Evolutionary conservation across 1,140 invertebrate species (phyloP), one percentile per base, ranked within the genome.

Genomic region (Drosophila quadrilineata): DNA sequence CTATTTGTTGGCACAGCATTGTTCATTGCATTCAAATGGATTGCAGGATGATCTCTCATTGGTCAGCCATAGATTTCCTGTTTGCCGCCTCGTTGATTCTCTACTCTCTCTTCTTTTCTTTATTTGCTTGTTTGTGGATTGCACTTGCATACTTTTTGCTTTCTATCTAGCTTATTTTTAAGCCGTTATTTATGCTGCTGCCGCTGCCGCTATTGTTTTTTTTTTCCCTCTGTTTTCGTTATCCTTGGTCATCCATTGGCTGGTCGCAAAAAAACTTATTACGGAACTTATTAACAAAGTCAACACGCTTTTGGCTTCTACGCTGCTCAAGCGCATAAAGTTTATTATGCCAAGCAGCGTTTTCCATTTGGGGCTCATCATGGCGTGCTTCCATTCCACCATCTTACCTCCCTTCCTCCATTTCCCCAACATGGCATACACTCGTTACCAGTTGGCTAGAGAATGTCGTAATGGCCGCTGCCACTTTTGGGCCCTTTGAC

Each of bases 211-310:
- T 31, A 8, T n/a, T 38, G 16, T 22, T 49, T 36, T 36, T 12
- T 3, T 3, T 33, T 54, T 26, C n/a, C n/a, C n/a, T n/a, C n/a
- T n/a, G n/a, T 57, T 49, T 43, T 66, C 38, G 62, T 46, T 54
- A 76, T 52, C 46, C 56, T 41, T 68, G 58, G 40, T 62, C 58
- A 69, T 72, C 28, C 56, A 41, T 72, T 72, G 33, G 40, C 28
- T 33, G 9, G 14, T 4, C 17, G 36, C 10, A 36, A 9, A 38
- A 64, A 65, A 79, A 85, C 74, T 85, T 85, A 85, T 85, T 79
- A 85, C 67, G 56, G 63, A 85, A 85, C 79, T 85, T 85, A 85
- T 85, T 85, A 85, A 79, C 79, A 85, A 85, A 85, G 79, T 85
- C 79, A 79, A 79, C 79, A 85, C 79, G 66, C 66, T 68, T 63